These are phyloP conservation scores for Cepphus grylle DNA, from an alignment of 2,113 vertebrate genomes.

Conservation along the genomic window DNA sequence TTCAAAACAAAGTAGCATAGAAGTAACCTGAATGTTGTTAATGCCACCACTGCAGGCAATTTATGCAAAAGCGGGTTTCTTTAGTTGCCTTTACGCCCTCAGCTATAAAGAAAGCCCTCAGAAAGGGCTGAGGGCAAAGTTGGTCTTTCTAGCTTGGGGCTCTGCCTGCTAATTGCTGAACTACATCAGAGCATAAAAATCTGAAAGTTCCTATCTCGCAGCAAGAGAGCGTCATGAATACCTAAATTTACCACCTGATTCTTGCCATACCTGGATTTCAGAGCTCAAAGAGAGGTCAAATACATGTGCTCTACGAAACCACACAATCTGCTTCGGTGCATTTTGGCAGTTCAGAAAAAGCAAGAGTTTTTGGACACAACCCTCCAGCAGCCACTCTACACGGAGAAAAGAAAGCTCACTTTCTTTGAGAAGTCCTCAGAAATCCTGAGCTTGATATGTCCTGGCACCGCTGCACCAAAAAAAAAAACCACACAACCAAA, in stretches of 20 bases:
- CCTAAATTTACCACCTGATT: background rate
- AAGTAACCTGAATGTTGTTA: background rate
- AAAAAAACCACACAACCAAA: background rate
- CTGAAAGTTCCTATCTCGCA: background rate
- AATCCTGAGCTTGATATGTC: background rate
- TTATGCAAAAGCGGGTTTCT: background rate
- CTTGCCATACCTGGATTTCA: background rate
- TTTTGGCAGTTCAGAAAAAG: background rate
- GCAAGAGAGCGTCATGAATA: background rate
- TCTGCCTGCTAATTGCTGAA: background rate
- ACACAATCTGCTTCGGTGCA: background rate
- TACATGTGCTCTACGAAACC: background rate
- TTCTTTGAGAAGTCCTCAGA: background rate
- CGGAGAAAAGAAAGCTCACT: background rate
- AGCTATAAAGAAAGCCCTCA: background rate
- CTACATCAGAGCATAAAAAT: background rate
- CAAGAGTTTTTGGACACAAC: background rate
- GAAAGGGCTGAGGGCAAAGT: background rate
- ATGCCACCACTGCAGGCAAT: background rate
- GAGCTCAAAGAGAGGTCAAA: background rate
- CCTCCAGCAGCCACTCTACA: background rate
- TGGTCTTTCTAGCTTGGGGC: background rate
- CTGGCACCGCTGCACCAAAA: background rate
- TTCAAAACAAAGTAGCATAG: background rate
- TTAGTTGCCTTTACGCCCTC: background rate